phyloP scores from a whole-genome alignment of 2,888 invertebrate species.

The Ennomos quercinarius region DNA sequence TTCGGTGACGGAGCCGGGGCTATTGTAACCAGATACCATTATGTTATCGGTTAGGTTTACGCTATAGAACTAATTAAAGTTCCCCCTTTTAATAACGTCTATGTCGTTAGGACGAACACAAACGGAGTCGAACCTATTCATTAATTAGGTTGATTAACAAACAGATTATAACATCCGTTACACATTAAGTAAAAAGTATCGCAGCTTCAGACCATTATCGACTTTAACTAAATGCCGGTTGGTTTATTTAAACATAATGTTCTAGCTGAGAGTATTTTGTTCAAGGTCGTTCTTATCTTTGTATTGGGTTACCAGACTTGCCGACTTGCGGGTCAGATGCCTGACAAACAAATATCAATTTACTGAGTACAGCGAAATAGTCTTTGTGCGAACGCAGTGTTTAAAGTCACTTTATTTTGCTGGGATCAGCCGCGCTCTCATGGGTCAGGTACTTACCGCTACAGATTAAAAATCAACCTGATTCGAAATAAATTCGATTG shows the following conservation, averaged over 20 bases:
- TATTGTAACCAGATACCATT: no score
- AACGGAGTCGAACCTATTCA: constrained; percentile 46
- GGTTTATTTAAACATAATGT: constrained; percentile 29
- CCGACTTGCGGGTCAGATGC: constrained; percentile 54
- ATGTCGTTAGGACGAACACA: background rate
- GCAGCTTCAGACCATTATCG: constrained; percentile 27
- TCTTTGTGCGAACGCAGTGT: constrained; percentile 33
- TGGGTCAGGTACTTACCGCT: constrained; percentile 7
- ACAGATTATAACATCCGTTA: constrained; percentile 72
- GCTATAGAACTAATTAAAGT: no score
- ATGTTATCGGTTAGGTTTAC: no score
- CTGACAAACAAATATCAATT: constrained; percentile 50
- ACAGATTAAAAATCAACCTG: background rate
- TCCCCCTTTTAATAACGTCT: no score
- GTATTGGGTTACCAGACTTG: constrained; percentile 73
- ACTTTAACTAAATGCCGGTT: constrained; percentile 18
- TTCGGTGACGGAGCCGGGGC: no score
- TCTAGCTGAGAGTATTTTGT: constrained; percentile 45
- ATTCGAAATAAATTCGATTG: no score
- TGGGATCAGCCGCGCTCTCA: constrained; percentile 34
- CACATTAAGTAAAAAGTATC: constrained; percentile 39
- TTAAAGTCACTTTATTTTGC: constrained; percentile 37
- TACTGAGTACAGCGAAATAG: constrained; percentile 45
- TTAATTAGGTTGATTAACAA: constrained; percentile 52
- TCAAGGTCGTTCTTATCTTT: constrained; percentile 72